Evolutionary conservation across 2,888 invertebrate species (phyloP), one percentile per base, ranked within the genome.

Genomic region (Andrena praecox): DNA sequence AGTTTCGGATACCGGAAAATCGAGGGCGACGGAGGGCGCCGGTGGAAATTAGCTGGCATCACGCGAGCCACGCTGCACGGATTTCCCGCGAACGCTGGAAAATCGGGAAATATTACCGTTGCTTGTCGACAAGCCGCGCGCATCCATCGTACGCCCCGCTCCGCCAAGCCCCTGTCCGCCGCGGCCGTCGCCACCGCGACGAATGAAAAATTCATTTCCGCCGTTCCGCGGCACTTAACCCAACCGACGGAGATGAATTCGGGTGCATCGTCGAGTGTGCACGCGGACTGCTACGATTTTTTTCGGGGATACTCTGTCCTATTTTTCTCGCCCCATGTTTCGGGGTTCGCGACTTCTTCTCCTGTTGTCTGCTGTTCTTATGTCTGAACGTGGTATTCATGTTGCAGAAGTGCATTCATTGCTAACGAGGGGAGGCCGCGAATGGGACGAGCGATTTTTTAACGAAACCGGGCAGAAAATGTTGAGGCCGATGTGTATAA

Each of bases 11-110:
- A n/a, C 12, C 31, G 24, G 27, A 16, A 33, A 29, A 48, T 16
- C 7, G 27, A 16, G 2, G 24, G 8, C 24, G 48, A 52, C 29
- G 60, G 52, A 60, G 60, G 35, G 60, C 29, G 54, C 52, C 54
- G 52, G 7, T 12, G 70, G 12, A 69, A 81, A 85, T 85, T 85
- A 78, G 56, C 42, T 42, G 20, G 64, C 48, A 70, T 82, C 27
- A 24, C 42, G 62, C 31, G 69, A 54, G 42, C 8, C 52, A 12
- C 27, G 31, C 10, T 67, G 62, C 62, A 16, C 20, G 56, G 54
- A 75, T 84, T 42, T 74, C 64, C 8, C 24, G 56, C 54, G 50
- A 42, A 59, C 33, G 10, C 27, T 6, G 20, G 62, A 56, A 64
- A 66, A 60, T 67, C 35, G 48, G 2, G 24, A 60, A 59, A 62